These are phyloP conservation scores for Erebia palarica DNA, from an alignment of 2,888 invertebrate genomes.

Conservation along the genomic window DNA sequence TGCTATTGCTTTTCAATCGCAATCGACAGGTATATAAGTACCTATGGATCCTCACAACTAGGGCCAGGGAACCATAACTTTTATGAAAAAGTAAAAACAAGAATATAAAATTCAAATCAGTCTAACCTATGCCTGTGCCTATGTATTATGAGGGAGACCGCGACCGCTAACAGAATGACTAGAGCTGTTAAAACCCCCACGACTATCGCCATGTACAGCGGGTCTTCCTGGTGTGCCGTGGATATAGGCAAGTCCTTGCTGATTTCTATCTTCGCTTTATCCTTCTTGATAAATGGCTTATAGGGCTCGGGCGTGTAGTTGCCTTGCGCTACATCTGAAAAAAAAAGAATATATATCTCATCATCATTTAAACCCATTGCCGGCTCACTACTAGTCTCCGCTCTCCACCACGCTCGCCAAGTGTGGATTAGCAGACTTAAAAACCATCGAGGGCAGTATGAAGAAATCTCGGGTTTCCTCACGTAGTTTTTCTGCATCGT, in stretches of 20 bases:
- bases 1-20: too few species aligned
- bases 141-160: conserved; percentile 87
- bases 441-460: too few species aligned
- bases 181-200: conserved; percentile 89
- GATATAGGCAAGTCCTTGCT: conserved; percentile 85
- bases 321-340: conserved; percentile 84
- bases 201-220: conserved; percentile 88
- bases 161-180: conserved; percentile 87
- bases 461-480: too few species aligned
- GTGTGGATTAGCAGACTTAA: too few species aligned
- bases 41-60: too few species aligned
- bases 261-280: conserved; percentile 72
- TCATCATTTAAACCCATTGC: too few species aligned
- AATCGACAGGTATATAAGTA: too few species aligned
- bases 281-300: conserved; percentile 77
- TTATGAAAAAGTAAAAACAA: not conserved
- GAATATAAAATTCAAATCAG: not conserved
- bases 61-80: too few species aligned
- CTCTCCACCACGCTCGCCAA: too few species aligned
- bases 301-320: conserved; percentile 88
- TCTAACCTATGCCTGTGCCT: conserved; percentile 82
- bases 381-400: too few species aligned
- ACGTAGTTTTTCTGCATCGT: too few species aligned
- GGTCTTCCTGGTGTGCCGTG: conserved; percentile 86
- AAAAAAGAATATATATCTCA: not conserved